These are phyloP conservation scores for Byasa hedistus DNA, from an alignment of 2,888 invertebrate species.

Conservation along the genomic window DNA sequence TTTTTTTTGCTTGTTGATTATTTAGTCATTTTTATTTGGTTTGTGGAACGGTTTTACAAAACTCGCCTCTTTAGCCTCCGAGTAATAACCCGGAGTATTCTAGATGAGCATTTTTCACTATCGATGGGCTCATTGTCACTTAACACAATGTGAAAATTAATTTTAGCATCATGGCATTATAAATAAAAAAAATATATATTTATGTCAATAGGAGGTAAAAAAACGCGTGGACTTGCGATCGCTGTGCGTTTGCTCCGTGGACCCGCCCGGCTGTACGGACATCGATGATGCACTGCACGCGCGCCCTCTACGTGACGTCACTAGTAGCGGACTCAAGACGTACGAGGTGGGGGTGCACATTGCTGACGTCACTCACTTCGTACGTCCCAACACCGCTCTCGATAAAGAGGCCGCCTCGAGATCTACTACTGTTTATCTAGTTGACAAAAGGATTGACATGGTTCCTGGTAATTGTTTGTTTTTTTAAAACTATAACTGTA, in stretches of 20 bases:
- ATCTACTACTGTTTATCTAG: slow-evolving; percentile 97
- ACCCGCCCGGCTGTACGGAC: slow-evolving; percentile 99
- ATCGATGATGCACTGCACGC: slow-evolving; percentile 99
- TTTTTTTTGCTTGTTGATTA: neutral
- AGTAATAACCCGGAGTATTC: no score
- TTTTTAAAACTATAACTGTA: neutral
- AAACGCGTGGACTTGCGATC: slow-evolving; percentile 91
- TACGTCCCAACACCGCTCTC: slow-evolving; percentile 93
- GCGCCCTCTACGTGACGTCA: slow-evolving; percentile 82
- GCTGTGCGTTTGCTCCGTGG: slow-evolving; percentile 94
- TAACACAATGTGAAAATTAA: no score
- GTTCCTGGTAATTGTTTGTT: slow-evolving; percentile 77
- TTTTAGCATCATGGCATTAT: no score
- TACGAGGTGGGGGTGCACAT: slow-evolving; percentile 96
- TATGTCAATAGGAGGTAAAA: slow-evolving; percentile 82
- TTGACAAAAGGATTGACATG: slow-evolving; percentile 95
- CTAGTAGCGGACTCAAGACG: slow-evolving; percentile 46
- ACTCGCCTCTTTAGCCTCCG: no score
- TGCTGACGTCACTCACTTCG: slow-evolving; percentile 98
- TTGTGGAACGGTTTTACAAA: neutral
- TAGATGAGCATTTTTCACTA: no score
- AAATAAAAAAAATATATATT: neutral
- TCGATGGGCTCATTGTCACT: no score
- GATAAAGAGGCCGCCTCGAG: slow-evolving; percentile 96
- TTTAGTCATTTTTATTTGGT: neutral